Evolutionary conservation across 2,797 vertebrate genomes (phyloP), one percentile per base, ranked within the genome.

Genomic region (Gymnothorax javanicus): DNA sequence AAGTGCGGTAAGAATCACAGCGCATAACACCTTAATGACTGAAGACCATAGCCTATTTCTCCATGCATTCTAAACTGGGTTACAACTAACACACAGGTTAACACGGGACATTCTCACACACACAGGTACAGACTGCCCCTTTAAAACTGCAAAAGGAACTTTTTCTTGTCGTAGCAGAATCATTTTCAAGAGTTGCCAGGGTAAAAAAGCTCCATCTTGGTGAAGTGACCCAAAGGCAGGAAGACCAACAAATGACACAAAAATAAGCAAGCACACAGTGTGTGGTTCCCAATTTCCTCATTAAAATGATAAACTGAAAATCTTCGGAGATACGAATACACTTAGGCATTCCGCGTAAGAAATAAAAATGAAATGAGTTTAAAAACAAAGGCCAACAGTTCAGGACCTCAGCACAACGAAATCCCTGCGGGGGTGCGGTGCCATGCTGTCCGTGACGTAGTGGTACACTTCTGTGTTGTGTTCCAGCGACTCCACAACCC

Each of bases 401-500:
- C 25, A 0, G 4, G 92, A 97, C 97, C 96, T 94, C 56, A 97
- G 95, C 59, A 97, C 95, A 58, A 97, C 92, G 0, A 96, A 97
- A 89, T 97, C 96, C 9, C 96, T 90, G 88, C 93, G 94, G 0
- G 97, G 97, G 85, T 96, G 97, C 0, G 97, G 97, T 0, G 96
- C 97, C 97, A 97, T 97, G 95, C 96, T 97, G 93, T 97, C 96
- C 0, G 93, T 97, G 62, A 97, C 94, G 0, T 97, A 97, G 91
- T 97, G 96, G 77, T 95, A 97, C 82, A 97, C 91, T 85, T 97
- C 97, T 0, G 95, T 94, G 89, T 96, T 94, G 59, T 95, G 94
- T 90, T 94, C 96, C 89, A 97, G 91, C 7, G 94, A 93, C 88
- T 97, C 96, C 6, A 97, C 89, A 86, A 97, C 96, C 4, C 93